Base-by-base conservation (phyloP, 2,113 vertebrate genomes). In the Pipra filicauda region DNA sequence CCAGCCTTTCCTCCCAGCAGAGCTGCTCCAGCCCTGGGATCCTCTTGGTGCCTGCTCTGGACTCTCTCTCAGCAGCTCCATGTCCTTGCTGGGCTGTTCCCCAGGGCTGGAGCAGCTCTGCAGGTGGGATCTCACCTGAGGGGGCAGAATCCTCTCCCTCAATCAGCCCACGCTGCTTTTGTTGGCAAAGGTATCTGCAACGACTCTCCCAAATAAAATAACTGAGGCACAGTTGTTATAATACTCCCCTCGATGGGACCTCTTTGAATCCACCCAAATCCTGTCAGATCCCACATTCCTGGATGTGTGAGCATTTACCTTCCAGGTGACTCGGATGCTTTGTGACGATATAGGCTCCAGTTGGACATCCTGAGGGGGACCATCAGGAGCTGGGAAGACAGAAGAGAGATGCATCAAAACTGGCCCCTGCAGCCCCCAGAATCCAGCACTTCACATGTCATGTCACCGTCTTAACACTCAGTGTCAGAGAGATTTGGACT, bases 321-420 rank as follows among this genome's bases (percentile, higher is more conserved):
- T 99, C 99, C 99, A 99, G 88, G 99, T 99, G 87, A 99, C 99
- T 97, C 99, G 98, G 98, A 99, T 99, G 98, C 98, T 99, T 96
- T 99, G 99, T 41, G 99, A 99, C 26, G 99, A 99, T n/a, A 99
- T 98, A 35, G 99, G 98, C 91, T 99, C 99, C 81, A 99, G 98
- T 51, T 98, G 98, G 39, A 99, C 99, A 78, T 99, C 99, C 96
- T 99, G 99, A 74, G 99, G 99, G 43, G 99, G 98, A 13, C 99
- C 99, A 21, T 99, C 99, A 65, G 99, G 99, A 95, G 99, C 99
- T 99, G 97, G 41, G 54, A 95, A 92, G 46, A 97, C 54, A 95
- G 55, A 96, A 90, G 89, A 78, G 17, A 96, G 71, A 70, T 64
- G 15, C 28, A 89, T 96, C 62, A 95, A 74, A 92, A 75, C 19